phyloP scores from a whole-genome alignment of 2,113 vertebrate species.

The Oryzias curvinotus region DNA sequence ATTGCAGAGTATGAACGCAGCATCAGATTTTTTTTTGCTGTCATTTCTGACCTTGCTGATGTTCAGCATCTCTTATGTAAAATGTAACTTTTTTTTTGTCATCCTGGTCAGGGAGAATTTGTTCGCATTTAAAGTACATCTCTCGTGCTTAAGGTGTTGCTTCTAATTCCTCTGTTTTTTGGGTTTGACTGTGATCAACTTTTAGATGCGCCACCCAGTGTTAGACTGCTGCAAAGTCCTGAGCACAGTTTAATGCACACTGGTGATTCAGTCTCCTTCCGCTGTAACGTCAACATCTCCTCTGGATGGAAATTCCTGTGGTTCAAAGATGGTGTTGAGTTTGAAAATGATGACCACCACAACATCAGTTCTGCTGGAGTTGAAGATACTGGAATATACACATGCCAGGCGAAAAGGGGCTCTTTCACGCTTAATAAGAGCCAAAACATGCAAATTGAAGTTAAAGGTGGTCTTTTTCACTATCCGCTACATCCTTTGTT shows the following conservation, averaged over 20 bases:
- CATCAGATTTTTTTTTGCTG: too few relatives aligned
- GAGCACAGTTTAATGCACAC: slow-evolving; percentile 30
- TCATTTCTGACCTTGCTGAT: too few relatives aligned
- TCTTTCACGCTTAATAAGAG: slow-evolving; percentile 9
- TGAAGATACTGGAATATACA: slow-evolving; percentile 39
- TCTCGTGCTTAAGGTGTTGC: too few relatives aligned
- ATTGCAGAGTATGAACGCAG: too few relatives aligned
- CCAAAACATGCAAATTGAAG: fast-evolving
- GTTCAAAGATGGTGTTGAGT: not conserved
- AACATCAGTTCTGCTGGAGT: slow-evolving; percentile 7
- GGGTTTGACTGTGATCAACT: not conserved
- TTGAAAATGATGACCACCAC: fast-evolving
- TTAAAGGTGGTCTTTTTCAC: slow-evolving; percentile 23
- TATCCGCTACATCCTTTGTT: not conserved
- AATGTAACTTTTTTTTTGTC: not conserved
- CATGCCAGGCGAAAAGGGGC: slow-evolving; percentile 27
- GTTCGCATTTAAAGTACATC: too few relatives aligned
- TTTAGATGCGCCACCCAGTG: slow-evolving; percentile 37
- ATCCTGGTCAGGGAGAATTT: not conserved
- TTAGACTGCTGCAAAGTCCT: slow-evolving; percentile 37
- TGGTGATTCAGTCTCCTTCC: slow-evolving; percentile 38
- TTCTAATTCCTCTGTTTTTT: too few relatives aligned
- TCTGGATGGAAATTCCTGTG: slow-evolving; percentile 60
- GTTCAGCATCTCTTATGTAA: too few relatives aligned
- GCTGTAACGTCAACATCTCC: slow-evolving; percentile 53